These are phyloP conservation scores for Lordiphosa clarofinis DNA, from an alignment of 1,140 invertebrate species.

Conservation along the genomic window DNA sequence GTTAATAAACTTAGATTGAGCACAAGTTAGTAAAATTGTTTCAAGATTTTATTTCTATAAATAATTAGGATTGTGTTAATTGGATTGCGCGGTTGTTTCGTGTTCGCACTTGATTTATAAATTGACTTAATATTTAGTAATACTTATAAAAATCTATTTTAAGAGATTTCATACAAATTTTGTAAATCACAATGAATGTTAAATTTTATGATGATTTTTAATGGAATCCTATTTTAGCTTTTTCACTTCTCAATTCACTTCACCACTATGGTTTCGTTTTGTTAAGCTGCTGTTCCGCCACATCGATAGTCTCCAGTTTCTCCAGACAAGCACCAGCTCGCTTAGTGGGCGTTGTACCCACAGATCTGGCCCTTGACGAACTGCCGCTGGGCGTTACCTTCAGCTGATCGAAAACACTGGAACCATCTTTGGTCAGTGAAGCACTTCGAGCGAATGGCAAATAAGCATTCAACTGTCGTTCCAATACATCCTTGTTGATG, in stretches of 20 bases:
- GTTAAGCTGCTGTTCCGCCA: slow-evolving; percentile 29
- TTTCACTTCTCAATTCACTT: neutral
- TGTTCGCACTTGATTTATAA: too few species aligned
- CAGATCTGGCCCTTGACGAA: slow-evolving; percentile 31
- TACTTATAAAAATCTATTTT: slow-evolving; percentile 19
- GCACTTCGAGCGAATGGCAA: slow-evolving; percentile 64
- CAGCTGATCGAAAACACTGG: slow-evolving; percentile 25
- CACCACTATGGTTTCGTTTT: slow-evolving; percentile 4
- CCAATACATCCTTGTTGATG: slow-evolving; percentile 69
- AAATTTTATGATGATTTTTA: neutral
- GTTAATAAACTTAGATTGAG: too few species aligned
- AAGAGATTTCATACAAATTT: neutral
- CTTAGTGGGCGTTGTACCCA: slow-evolving; percentile 48
- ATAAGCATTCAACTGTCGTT: slow-evolving; percentile 66
- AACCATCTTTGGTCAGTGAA: slow-evolving; percentile 48
- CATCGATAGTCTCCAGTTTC: slow-evolving; percentile 51
- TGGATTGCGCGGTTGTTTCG: too few species aligned
- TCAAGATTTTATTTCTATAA: neutral
- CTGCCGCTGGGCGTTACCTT: slow-evolving; percentile 6
- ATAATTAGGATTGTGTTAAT: neutral
- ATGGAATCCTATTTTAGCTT: neutral
- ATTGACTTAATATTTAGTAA: slow-evolving; percentile 27
- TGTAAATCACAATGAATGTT: slow-evolving; percentile 17
- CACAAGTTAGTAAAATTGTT: too few species aligned
- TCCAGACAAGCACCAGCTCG: slow-evolving; percentile 32